Evolutionary conservation across 2,797 vertebrate species (phyloP), one percentile per base, ranked within the genome.

Genomic region (Centroberyx gerrardi): DNA sequence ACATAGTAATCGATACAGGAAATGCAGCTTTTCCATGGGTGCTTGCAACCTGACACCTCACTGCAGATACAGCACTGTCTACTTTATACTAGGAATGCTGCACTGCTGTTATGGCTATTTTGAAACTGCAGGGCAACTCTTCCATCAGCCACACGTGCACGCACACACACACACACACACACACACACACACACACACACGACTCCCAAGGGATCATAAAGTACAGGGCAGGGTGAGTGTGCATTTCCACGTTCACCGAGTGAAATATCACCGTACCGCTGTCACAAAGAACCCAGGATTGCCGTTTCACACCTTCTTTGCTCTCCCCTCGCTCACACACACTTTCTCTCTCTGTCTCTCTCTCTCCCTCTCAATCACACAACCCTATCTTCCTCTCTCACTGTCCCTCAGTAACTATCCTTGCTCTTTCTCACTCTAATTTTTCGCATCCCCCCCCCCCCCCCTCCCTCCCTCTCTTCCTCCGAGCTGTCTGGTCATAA

Each of bases 41-140:
- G 10, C 31, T 28, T 77, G 85, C 58, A 90, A 89, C 66, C 71
- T 53, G 78, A 92, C 66, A 87, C 87, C 72, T 82, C 76, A 64
- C 76, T 89, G 85, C 82, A 87, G 80, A 85, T 62, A 68, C 56
- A 51, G 17, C 68, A 14, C 55, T 76, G 62, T 74, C 29, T 55
- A 62, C 55, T 78, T 12, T 33, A 65, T 27, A 31, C 63, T 68
- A 80, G 38, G 70, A 82, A 82, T 62, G 36, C 67, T 81, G 83
- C 87, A 83, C 65, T 87, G 84, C 87, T 81, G 77, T 73, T 75
- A 44, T 17, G 59, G 68, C 66, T 84, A 49, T 83, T 87, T 80
- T 76, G 49, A 87, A 88, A 76, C 80, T 80, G 75, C 74, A 78
- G 74, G 46, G 40, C 14, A 83, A 77, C 52, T 76, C 54, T 64